Evolutionary conservation across 2,113 vertebrate species (phyloP), one percentile per base, ranked within the genome.

Genomic region (Hepsetus odoe): DNA sequence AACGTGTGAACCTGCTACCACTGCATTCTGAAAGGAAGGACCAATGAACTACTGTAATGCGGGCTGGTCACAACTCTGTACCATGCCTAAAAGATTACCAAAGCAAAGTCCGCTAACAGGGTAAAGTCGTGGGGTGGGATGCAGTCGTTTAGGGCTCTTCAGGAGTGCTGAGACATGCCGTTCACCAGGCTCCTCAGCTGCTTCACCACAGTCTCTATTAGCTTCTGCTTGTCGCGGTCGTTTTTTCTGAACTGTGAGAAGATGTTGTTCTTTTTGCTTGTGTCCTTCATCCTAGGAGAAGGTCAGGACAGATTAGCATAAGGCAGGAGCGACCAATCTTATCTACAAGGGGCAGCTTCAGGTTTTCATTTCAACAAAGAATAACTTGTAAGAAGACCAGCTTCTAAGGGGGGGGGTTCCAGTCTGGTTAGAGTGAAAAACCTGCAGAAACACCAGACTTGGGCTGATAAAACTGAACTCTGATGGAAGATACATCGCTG

Each of bases 241-340:
- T 97, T 98, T 93, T 98, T 99, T 85, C 96, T 94, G 94, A 99
- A 99, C 88, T 98, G 98, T 72, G 96, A 95, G 85, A 99, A 99
- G 89, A 99, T 98, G 87, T 96, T 98, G 94, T 99, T 99, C 94
- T 98, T 99, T 94, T 97, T 99, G 93, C 88, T 96, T 71, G 93
- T 94, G 88, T 98, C 98, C 87, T 96, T 98, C 95, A 99, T 98
- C 89, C 98, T 99, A 87, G 11, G 85, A 81, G 85, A 35, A 70
- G 81, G n/a, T 73, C 71, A 20, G 46, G 14, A 4, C 14, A 2
- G 9, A 64, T 6, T 16, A 32, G 42, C 4, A 3, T 11, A 11
- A 20, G 30, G 10, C 56, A 13, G 11, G n/a, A n/a, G n/a, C n/a
- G n/a, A n/a, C n/a, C n/a, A n/a, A n/a, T n/a, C n/a, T n/a, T n/a